Percentiles rank a stretch among this genome's conserved stretches.
phyloP scores from a whole-genome alignment of 2,888 invertebrate species.

The Tetramorium bicarinatum region DNA sequence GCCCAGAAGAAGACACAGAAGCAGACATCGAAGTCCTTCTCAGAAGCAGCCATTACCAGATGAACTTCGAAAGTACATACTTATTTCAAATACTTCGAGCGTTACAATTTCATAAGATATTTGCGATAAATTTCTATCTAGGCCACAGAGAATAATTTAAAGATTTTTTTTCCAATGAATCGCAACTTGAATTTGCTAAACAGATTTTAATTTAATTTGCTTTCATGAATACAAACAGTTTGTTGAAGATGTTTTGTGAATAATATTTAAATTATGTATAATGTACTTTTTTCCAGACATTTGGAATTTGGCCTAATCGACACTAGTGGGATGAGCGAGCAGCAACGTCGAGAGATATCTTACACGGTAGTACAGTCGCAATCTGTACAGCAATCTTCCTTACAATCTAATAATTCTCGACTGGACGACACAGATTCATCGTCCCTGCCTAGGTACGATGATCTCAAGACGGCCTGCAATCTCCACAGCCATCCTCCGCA shows the following conservation, averaged over 20 bases:
- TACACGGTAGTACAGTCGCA: slow-evolving; percentile 94
- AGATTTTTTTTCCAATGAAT: neutral
- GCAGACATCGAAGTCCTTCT: slow-evolving; percentile 85
- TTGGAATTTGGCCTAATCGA: slow-evolving; percentile 95
- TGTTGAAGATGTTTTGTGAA: neutral
- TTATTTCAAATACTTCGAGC: neutral
- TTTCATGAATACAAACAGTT: slow-evolving; percentile 15
- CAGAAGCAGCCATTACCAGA: slow-evolving; percentile 84
- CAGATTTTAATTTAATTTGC: neutral
- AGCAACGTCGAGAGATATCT: slow-evolving; percentile 94
- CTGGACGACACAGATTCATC: slow-evolving; percentile 80
- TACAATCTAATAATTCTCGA: slow-evolving; percentile 82
- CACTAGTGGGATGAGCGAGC: slow-evolving; percentile 95
- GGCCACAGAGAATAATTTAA: neutral
- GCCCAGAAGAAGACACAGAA: slow-evolving; percentile 83
- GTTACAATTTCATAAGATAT: neutral
- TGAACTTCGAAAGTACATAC: slow-evolving; percentile 84
- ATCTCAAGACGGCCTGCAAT: slow-evolving; percentile 85
- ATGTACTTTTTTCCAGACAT: slow-evolving; percentile 88
- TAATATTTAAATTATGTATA: slow-evolving; percentile 42
- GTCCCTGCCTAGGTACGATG: slow-evolving; percentile 86
- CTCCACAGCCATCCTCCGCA: slow-evolving; percentile 83
- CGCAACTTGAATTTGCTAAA: neutral
- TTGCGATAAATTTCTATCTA: neutral
- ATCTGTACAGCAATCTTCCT: slow-evolving; percentile 86